phyloP scores from a whole-genome alignment of 2,888 invertebrate genomes.

The Prosapia bicincta region DNA sequence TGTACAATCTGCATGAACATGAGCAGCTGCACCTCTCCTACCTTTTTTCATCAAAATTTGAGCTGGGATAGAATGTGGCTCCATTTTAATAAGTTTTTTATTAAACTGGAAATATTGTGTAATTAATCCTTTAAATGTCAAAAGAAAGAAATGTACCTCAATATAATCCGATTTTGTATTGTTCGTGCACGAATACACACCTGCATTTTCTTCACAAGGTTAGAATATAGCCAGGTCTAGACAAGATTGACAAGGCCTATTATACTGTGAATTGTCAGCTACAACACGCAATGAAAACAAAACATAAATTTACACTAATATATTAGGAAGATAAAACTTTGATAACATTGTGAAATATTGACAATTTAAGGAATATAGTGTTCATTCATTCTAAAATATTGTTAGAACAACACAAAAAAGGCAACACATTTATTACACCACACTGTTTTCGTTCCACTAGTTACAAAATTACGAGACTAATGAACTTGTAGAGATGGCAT shows the following conservation, averaged over 20 bases:
- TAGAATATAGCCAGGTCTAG: conserved; percentile 21
- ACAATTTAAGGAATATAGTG: background rate
- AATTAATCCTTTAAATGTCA: conserved; percentile 8
- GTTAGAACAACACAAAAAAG: conserved; percentile 5
- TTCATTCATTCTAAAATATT: conserved; percentile 14
- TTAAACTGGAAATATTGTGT: background rate
- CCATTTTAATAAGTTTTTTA: conserved; percentile 15
- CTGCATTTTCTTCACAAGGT: conserved; percentile 32
- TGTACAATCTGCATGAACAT: conserved; percentile 79
- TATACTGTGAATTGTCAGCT: background rate
- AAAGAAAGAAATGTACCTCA: conserved; percentile 1
- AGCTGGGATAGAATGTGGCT: conserved; percentile 31
- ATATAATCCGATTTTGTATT: conserved; percentile 1
- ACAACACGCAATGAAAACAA: background rate
- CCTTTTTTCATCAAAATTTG: conserved; percentile 60
- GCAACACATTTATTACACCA: conserved; percentile 25
- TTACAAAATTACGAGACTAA: conserved; percentile 36
- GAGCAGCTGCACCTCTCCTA: conserved; percentile 79
- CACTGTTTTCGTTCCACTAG: conserved; percentile 31
- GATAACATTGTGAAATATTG: background rate
- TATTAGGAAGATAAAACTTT: background rate
- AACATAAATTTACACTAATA: conserved; percentile 3
- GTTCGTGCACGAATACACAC: conserved; percentile 18
- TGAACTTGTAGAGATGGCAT: conserved; percentile 38
- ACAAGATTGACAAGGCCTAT: conserved; percentile 26